Evolutionary conservation across 1,140 invertebrate species (phyloP), one percentile per base, ranked within the genome.

Genomic region (Meteorus sp.): DNA sequence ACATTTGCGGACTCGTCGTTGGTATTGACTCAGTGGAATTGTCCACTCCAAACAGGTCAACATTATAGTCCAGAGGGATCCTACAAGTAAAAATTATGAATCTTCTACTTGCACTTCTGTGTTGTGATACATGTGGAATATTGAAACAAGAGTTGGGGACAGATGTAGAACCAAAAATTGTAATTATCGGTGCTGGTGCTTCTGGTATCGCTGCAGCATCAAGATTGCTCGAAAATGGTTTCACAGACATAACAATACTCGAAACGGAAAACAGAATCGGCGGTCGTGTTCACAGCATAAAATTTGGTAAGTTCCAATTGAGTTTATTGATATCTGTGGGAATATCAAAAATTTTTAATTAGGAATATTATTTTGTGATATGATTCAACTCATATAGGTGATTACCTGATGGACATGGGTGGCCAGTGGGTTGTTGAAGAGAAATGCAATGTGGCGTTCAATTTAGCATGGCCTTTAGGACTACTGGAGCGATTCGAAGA

Each of bases 361-460:
- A 13, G 41, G 15, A 31, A 31, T 25, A 17, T n/a, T 48, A 52
- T 27, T 54, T 53, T 19, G 33, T 53, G 8, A 11, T 2, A 35
- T 5, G 15, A 35, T 53, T 35, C 27, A 17, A 13, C 41, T n/a
- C 33, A 35, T 61, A 7, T 39, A 66, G 61, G 19, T 9, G 62
- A 62, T 17, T 55, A 56, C 33, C 15, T 51, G 15, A 15, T 81
- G 5, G 81, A 83, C 63, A 22, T 82, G 3, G 81, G 81, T 39
- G 81, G 80, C 2, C 78, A 82, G 59, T 83, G 79, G 75, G 72
- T 83, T 33, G 81, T 82, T 64, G 81, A 81, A 17, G 64, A 72
- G 59, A 37, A 71, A 33, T 67, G 53, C 7, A 79, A 79, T 61
- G 52, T 60, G 15, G 56, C 74, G 1, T 74, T 57, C 31, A 41